Conservation (phyloP, 2,888 invertebrate species). For the Pandemis corylana region DNA sequence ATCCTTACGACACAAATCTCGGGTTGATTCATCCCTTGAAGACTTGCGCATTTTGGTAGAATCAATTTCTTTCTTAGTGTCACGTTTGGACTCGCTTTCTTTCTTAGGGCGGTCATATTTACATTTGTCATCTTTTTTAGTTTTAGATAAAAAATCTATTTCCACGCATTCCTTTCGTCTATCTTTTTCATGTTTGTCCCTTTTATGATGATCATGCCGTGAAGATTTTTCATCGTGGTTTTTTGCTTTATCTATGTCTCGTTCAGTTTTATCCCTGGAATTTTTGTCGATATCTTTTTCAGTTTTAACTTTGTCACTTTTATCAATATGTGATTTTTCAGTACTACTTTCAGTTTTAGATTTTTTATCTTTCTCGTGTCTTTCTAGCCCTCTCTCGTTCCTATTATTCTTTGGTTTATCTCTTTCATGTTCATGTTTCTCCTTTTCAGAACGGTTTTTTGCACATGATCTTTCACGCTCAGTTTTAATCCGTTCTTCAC, state of each 20-base stretch:
- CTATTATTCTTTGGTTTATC: slow-evolving; percentile 38
- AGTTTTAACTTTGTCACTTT: slow-evolving; percentile 56
- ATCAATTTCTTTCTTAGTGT: slow-evolving; percentile 76
- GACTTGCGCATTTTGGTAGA: slow-evolving; percentile 70
- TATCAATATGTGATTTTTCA: slow-evolving; percentile 61
- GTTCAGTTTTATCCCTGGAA: slow-evolving; percentile 60
- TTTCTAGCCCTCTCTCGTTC: slow-evolving; percentile 50
- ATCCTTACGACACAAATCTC: slow-evolving; percentile 78
- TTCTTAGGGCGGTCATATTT: slow-evolving; percentile 75
- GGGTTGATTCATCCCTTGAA: slow-evolving; percentile 74
- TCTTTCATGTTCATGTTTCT: slow-evolving; percentile 62
- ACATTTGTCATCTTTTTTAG: slow-evolving; percentile 80
- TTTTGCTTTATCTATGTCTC: slow-evolving; percentile 66
- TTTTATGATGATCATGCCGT: slow-evolving; percentile 80
- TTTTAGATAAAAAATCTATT: slow-evolving; percentile 57
- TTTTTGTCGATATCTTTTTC: slow-evolving; percentile 65
- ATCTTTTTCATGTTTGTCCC: slow-evolving; percentile 74
- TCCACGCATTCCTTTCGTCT: slow-evolving; percentile 68
- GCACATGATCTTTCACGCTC: slow-evolving; percentile 73
- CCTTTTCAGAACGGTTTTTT: slow-evolving; percentile 66
- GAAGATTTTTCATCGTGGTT: slow-evolving; percentile 70
- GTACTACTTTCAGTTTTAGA: slow-evolving; percentile 54
- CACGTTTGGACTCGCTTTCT: slow-evolving; percentile 72
- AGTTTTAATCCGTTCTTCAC: slow-evolving; percentile 68
- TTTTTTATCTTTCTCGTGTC: slow-evolving; percentile 73